phyloP scores from a whole-genome alignment of 2,113 vertebrate species.

The Cinclus cinclus region DNA sequence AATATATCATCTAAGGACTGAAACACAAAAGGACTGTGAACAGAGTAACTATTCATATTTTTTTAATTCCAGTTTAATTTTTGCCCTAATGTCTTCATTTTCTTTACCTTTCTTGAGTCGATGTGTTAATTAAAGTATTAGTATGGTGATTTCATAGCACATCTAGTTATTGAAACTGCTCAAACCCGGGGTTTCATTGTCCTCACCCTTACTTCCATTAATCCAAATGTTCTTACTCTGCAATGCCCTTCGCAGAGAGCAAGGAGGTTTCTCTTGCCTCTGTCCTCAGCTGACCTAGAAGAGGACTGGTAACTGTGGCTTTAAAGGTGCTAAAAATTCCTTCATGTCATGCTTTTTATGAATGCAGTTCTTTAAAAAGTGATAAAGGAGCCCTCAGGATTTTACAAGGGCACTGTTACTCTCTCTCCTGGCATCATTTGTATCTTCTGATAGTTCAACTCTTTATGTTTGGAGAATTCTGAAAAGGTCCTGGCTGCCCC shows the following conservation, averaged over 20 bases:
- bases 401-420: background rate
- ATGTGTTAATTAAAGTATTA: background rate
- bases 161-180: background rate
- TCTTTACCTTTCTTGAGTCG: background rate
- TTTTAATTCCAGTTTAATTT: background rate
- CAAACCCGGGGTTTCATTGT: background rate
- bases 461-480: background rate
- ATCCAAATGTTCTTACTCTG: background rate
- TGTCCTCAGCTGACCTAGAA: background rate
- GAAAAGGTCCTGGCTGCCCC: background rate
- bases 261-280: background rate
- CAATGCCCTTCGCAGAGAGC: background rate
- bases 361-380: background rate
- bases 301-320: background rate
- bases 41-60: background rate
- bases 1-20: background rate
- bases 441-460: background rate
- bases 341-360: background rate
- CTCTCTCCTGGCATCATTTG: background rate
- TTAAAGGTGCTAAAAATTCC: background rate
- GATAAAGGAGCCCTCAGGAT: background rate
- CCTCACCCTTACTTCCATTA: background rate
- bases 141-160: background rate
- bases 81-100: background rate
- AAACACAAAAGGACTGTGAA: background rate